Conservation (phyloP, 2,113 vertebrate genomes). For the Cheilinus undulatus region DNA sequence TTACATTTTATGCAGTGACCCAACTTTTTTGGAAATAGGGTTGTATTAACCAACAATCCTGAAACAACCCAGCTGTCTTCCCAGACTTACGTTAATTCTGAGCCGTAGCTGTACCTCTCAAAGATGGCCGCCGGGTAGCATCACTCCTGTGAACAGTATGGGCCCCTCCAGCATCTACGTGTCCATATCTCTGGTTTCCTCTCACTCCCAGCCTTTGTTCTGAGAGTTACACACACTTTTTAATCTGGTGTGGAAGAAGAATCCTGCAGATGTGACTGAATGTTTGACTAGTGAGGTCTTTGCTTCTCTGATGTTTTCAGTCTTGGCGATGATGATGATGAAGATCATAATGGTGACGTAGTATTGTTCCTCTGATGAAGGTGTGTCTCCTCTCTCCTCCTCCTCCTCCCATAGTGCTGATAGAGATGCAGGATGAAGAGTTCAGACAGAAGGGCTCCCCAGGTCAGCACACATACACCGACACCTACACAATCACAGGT, state of each 20-base stretch:
- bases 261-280: background rate
- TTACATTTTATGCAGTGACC: too few relatives aligned
- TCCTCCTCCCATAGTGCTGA: constrained; percentile 83
- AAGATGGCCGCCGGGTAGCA: too few relatives aligned
- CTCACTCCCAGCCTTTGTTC: constrained; percentile 1
- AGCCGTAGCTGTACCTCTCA: too few relatives aligned
- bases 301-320: background rate
- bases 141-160: too few relatives aligned
- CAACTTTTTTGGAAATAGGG: too few relatives aligned
- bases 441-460: constrained; percentile 86
- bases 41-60: too few relatives aligned
- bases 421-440: constrained; percentile 89
- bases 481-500: background rate
- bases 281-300: background rate
- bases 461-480: constrained; percentile 76
- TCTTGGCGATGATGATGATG: too few relatives aligned
- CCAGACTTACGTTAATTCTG: too few relatives aligned
- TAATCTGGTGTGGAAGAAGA: background rate
- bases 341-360: background rate
- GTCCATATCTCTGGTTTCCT: too few relatives aligned
- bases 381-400: constrained; percentile 57
- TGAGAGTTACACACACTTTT: background rate
- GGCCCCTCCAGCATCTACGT: too few relatives aligned
- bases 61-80: too few relatives aligned
- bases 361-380: constrained; percentile 43